These are phyloP conservation scores for Calonectris borealis DNA, from an alignment of 2,113 vertebrate genomes.

Conservation along the genomic window DNA sequence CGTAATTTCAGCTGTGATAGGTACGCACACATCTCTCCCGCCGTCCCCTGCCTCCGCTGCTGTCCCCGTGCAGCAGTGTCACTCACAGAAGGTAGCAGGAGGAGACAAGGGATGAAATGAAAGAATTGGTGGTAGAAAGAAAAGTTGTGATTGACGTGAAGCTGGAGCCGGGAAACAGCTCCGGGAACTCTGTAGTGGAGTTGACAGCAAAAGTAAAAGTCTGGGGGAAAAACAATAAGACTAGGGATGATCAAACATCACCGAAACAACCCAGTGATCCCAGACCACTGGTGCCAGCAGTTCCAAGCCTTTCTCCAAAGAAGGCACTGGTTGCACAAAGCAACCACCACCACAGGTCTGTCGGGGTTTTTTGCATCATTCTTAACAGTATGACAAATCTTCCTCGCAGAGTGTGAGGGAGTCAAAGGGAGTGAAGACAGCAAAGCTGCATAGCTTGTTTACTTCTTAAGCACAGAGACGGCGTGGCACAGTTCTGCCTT, in stretches of 20 bases:
- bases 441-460: background rate
- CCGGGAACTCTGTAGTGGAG: background rate
- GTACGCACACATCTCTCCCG: background rate
- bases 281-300: background rate
- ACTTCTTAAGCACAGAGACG: background rate
- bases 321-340: background rate
- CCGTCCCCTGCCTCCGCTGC: background rate
- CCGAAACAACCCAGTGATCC: background rate
- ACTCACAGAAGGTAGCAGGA: background rate
- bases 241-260: background rate
- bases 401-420: background rate
- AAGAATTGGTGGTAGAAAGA: background rate
- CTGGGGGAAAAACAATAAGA: background rate
- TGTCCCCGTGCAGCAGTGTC: slow-evolving; percentile 27
- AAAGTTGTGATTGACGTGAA: slow-evolving; percentile 24
- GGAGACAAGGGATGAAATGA: background rate
- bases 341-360: background rate
- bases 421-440: background rate
- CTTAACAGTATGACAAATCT: background rate
- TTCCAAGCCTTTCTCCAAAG: background rate
- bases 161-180: slow-evolving; percentile 9
- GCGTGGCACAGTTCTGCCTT: background rate
- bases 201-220: background rate
- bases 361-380: background rate
- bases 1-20: background rate